phyloP scores from a whole-genome alignment of 2,113 vertebrate species.

The Nothobranchius kuhntae region DNA sequence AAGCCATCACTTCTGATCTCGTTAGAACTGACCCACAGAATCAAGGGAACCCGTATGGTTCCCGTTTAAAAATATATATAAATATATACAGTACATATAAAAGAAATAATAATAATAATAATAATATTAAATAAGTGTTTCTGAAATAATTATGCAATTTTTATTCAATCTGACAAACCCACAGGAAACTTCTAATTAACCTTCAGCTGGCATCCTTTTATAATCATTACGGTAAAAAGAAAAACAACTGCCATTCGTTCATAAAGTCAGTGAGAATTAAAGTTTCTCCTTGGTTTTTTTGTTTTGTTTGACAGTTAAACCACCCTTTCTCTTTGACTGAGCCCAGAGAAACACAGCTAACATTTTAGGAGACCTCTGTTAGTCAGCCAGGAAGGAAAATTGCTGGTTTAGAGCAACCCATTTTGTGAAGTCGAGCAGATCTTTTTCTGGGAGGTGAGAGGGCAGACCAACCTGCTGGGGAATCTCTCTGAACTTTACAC shows the following conservation, averaged over 20 bases:
- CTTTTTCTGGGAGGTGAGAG: constrained; percentile 42
- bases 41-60: constrained; percentile 41
- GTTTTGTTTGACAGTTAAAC: constrained; percentile 5
- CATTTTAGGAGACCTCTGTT: constrained; percentile 30
- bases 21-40: constrained; percentile 43
- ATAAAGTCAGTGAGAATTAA: neutral
- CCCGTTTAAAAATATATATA: too few relatives aligned
- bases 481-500: constrained; percentile 16
- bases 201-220: neutral
- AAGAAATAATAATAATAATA: neutral
- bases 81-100: neutral
- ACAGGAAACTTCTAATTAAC: neutral
- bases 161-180: too few relatives aligned
- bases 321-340: constrained; percentile 11
- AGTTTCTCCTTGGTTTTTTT: constrained; percentile 9
- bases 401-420: constrained; percentile 34
- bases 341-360: constrained; percentile 4
- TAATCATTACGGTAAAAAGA: neutral
- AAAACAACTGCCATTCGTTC: neutral
- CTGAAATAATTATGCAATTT: too few relatives aligned
- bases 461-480: constrained; percentile 16
- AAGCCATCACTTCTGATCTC: constrained; percentile 39
- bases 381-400: constrained; percentile 38
- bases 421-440: constrained; percentile 40
- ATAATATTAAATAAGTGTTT: too few relatives aligned